Percentiles rank a stretch among this genome's conserved stretches.
phyloP scores from a whole-genome alignment of 1,140 invertebrate species.

The Subanguina moxae region DNA sequence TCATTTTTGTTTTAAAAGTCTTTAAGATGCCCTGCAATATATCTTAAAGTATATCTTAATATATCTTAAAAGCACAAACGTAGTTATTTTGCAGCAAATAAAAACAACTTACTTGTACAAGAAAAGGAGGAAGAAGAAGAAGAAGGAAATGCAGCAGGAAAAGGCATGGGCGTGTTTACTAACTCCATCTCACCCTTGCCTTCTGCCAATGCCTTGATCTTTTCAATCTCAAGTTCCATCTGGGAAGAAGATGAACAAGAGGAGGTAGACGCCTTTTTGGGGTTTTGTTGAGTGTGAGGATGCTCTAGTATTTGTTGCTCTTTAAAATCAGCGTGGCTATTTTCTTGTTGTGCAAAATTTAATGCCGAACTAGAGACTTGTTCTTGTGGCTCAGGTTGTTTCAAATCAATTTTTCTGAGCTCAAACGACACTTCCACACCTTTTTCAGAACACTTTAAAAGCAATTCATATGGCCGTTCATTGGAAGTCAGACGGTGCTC shows the following conservation, averaged over 20 bases:
- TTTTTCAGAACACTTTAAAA: slow-evolving; percentile 11
- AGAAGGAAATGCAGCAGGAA: too few species aligned
- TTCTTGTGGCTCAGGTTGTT: too few species aligned
- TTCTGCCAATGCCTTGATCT: not conserved
- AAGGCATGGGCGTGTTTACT: too few species aligned
- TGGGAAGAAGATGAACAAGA: slow-evolving; percentile 3
- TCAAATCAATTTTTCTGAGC: not conserved
- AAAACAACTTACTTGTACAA: not conserved
- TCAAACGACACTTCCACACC: slow-evolving; percentile 27
- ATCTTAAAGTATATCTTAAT: too few species aligned
- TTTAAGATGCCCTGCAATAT: too few species aligned
- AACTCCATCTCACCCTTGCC: too few species aligned
- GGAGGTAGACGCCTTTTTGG: not conserved
- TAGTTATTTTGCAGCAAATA: not conserved
- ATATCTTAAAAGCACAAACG: too few species aligned
- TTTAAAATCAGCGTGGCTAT: too few species aligned
- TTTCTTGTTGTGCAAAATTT: too few species aligned
- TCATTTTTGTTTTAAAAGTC: too few species aligned
- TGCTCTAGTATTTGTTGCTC: not conserved
- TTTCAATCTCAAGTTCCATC: not conserved
- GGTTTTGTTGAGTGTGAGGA: too few species aligned
- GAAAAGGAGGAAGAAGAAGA: not conserved
- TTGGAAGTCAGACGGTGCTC: slow-evolving; percentile 13
- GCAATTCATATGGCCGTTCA: slow-evolving; percentile 19
- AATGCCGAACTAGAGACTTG: too few species aligned